Percentiles rank a stretch among this genome's conserved stretches.
Evolutionary conservation across 2,113 vertebrate genomes (phyloP).

Genomic region (Perca schrenkii): DNA sequence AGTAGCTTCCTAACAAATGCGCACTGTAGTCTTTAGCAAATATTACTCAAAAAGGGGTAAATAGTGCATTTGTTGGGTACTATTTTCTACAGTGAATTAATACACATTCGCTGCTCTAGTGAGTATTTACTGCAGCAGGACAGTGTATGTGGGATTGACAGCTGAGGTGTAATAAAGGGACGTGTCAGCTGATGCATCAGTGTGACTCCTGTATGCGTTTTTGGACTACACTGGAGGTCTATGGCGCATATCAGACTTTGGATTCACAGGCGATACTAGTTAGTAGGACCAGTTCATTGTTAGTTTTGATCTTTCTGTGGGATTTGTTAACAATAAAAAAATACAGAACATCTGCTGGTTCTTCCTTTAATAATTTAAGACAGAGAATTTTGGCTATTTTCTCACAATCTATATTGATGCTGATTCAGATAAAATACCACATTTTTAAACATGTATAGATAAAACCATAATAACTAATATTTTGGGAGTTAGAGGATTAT

Average conservation of each 20-base stretch:
- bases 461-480: slow-evolving; percentile 13
- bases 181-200: not conserved
- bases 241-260: not conserved
- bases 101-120: slow-evolving; percentile 1
- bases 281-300: not conserved
- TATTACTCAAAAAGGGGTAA: slow-evolving; percentile 14
- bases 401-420: not conserved
- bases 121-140: slow-evolving; percentile 22
- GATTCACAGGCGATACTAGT: not conserved
- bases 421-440: not conserved
- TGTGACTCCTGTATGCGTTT: slow-evolving; percentile 22
- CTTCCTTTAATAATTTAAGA: not conserved
- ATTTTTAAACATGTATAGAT: slow-evolving; percentile 18
- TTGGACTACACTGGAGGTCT: slow-evolving; percentile 1
- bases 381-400: not conserved
- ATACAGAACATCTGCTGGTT: not conserved
- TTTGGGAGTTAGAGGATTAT: not conserved
- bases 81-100: slow-evolving; percentile 1
- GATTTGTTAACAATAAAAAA: slow-evolving; percentile 13
- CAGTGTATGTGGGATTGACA: not conserved
- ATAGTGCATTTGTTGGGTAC: slow-evolving; percentile 2
- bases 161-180: not conserved
- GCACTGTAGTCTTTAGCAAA: not conserved
- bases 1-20: not conserved
- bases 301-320: not conserved